Percentiles rank a stretch among this genome's conserved stretches.
These are phyloP conservation scores for Pterocles orientalis DNA, from an alignment of 2,113 vertebrate species.

Conservation along the genomic window DNA sequence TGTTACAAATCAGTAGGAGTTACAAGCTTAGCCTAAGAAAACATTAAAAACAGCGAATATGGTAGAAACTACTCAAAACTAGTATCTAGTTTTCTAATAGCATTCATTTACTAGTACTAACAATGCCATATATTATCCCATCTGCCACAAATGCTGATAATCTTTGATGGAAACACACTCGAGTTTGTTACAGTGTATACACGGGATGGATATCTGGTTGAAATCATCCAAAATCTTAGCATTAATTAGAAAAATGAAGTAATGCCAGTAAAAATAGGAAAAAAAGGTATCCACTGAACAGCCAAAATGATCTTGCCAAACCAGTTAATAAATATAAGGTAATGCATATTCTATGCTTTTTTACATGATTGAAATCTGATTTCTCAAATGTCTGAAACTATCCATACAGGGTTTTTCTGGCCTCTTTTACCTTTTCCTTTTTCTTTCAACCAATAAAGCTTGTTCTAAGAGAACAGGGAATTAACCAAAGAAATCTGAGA, in stretches of 20 bases:
- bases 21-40: not conserved
- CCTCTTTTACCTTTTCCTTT: not conserved
- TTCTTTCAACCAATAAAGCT: not conserved
- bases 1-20: not conserved
- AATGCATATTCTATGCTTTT: not conserved
- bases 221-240: not conserved
- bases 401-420: not conserved
- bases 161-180: not conserved
- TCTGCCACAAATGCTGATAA: not conserved
- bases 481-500: not conserved
- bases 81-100: not conserved
- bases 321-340: not conserved
- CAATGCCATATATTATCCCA: not conserved
- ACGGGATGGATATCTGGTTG: not conserved
- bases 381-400: not conserved
- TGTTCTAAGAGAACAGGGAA: not conserved
- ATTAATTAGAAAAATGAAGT: not conserved
- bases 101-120: not conserved
- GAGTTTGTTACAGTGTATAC: not conserved
- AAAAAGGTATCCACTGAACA: not conserved
- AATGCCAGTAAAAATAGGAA: not conserved
- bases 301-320: not conserved
- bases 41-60: not conserved
- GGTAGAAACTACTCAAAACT: not conserved
- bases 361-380: not conserved